Evolutionary conservation across 2,113 vertebrate species (phyloP).

Genomic region (Toxostoma redivivum): DNA sequence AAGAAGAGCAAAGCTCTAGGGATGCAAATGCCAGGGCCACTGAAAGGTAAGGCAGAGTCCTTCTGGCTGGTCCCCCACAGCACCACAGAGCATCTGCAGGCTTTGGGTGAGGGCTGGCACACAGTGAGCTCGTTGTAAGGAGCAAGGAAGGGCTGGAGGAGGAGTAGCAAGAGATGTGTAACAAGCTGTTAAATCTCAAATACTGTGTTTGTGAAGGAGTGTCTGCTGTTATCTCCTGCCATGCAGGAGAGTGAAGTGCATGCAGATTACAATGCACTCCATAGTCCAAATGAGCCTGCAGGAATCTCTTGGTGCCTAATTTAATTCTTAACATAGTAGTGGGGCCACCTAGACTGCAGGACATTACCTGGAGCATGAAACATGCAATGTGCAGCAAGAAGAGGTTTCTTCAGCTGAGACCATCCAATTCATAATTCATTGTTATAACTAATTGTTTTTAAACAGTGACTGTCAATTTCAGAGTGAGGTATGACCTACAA

Average conservation of each 20-base stretch:
- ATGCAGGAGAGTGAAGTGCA: background rate
- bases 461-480: background rate
- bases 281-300: background rate
- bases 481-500: background rate
- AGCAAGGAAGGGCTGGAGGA: background rate
- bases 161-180: background rate
- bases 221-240: background rate
- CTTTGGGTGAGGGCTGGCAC: background rate
- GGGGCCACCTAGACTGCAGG: background rate
- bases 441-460: background rate
- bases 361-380: background rate
- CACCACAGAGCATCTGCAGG: background rate
- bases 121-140: accelerated
- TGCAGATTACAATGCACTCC: background rate
- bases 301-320: background rate
- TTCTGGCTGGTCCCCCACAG: background rate
- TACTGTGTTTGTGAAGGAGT: background rate
- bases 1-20: background rate
- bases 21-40: background rate
- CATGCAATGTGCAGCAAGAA: background rate
- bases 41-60: background rate
- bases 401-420: background rate
- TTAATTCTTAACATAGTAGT: background rate
- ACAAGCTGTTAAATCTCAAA: background rate
- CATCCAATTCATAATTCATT: background rate